These are phyloP conservation scores for Drosophila suzukii DNA, from an alignment of 1,140 invertebrate genomes.

Conservation along the genomic window DNA sequence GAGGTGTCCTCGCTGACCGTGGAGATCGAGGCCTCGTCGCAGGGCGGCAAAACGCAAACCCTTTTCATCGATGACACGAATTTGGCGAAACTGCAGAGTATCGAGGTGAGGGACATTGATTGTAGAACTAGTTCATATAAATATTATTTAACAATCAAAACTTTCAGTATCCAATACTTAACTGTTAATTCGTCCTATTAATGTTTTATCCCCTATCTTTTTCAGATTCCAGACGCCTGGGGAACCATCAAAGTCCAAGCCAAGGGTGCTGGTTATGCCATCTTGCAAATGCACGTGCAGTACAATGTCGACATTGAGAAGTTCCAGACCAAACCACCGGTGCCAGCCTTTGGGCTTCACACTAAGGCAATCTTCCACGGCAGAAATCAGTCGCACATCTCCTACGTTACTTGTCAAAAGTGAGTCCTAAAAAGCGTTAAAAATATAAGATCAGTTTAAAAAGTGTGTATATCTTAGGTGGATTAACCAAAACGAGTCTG, in stretches of 20 bases:
- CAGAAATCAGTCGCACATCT: constrained; percentile 96
- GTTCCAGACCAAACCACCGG: constrained; percentile 94
- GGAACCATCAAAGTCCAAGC: constrained; percentile 96
- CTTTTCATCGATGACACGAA: constrained; percentile 91
- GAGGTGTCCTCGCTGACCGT: constrained; percentile 94
- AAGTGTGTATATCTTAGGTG: constrained; percentile 86
- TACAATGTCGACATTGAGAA: constrained; percentile 96
- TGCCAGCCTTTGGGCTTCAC: constrained; percentile 90
- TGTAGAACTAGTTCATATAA: too few species aligned
- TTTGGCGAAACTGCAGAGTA: constrained; percentile 89
- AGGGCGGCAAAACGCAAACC: constrained; percentile 87
- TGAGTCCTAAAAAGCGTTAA: constrained; percentile 72
- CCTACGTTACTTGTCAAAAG: constrained; percentile 92
- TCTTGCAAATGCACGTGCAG: constrained; percentile 96
- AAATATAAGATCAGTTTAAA: neutral
- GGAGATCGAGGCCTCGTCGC: constrained; percentile 93
- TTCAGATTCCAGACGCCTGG: constrained; percentile 94
- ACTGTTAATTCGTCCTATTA: neutral
- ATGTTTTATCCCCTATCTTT: neutral
- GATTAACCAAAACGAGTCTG: constrained; percentile 91
- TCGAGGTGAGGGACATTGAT: constrained; percentile 87
- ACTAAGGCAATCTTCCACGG: constrained; percentile 92
- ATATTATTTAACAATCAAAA: too few species aligned
- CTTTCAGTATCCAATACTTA: too few species aligned
- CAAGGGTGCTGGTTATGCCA: constrained; percentile 95